phyloP scores from a whole-genome alignment of 2,113 vertebrate genomes.

The Serilophus lunatus region DNA sequence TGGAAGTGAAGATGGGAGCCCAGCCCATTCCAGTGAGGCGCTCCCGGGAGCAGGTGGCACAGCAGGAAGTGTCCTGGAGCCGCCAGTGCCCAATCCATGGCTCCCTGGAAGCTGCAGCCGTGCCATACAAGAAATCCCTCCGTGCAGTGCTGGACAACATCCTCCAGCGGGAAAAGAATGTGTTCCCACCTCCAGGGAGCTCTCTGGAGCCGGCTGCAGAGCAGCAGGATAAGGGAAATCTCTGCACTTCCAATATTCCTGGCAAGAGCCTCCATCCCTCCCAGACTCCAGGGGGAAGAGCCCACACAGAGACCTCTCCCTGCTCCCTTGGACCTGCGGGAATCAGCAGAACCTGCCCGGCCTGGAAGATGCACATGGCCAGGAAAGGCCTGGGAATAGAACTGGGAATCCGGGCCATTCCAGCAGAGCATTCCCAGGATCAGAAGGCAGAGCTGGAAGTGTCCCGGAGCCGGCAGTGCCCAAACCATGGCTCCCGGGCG shows the following conservation, averaged over 20 bases:
- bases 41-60: background rate
- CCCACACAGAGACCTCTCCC: background rate
- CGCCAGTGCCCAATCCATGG: background rate
- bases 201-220: background rate
- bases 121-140: background rate
- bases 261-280: background rate
- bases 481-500: background rate
- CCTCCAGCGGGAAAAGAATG: background rate
- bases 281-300: background rate
- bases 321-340: accelerated
- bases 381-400: background rate
- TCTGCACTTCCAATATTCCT: too few relatives aligned
- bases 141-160: background rate
- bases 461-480: background rate
- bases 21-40: accelerated
- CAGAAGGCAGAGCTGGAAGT: background rate
- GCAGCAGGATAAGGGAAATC: background rate
- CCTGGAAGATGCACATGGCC: accelerated
- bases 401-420: accelerated
- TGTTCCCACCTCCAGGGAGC: accelerated
- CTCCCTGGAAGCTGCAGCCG: accelerated
- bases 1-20: background rate
- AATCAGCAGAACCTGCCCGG: background rate
- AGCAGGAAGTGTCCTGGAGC: background rate
- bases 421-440: background rate